Conservation (phyloP, 2,888 invertebrate species). For the Caenorhabditis sp. region DNA sequence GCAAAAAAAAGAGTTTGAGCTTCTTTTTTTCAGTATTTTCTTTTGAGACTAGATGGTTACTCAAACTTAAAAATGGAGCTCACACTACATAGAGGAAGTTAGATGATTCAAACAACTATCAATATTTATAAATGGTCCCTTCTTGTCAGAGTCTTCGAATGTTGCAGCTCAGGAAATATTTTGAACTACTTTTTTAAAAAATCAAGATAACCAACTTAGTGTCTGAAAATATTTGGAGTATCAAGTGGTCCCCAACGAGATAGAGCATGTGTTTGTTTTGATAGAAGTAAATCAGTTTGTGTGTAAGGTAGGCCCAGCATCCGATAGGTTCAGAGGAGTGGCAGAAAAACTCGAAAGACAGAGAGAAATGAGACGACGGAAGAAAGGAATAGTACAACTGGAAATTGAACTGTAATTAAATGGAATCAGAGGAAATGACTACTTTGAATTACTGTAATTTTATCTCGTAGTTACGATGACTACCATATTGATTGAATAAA, state of each 20-base stretch:
- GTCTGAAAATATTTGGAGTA: neutral
- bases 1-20: too few species aligned
- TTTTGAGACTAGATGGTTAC: too few species aligned
- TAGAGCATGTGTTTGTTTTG: conserved; percentile 80
- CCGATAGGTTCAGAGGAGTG: conserved; percentile 1
- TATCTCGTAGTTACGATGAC: neutral
- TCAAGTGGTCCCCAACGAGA: neutral
- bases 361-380: neutral
- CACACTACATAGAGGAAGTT: too few species aligned
- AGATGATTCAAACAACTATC: too few species aligned
- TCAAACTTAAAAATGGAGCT: too few species aligned
- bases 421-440: neutral
- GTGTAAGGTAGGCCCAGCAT: neutral
- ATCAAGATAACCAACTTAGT: neutral
- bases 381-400: conserved; percentile 1
- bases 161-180: too few species aligned
- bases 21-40: too few species aligned
- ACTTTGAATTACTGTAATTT: neutral
- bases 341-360: neutral
- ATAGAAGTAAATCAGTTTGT: conserved; percentile 45
- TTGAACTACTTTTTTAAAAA: too few species aligned
- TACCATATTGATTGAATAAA: neutral
- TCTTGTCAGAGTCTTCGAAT: too few species aligned
- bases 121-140: too few species aligned
- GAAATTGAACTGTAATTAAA: conserved; percentile 4